Conservation (phyloP, 1,140 invertebrate genomes). For the Sycobia sp. region DNA sequence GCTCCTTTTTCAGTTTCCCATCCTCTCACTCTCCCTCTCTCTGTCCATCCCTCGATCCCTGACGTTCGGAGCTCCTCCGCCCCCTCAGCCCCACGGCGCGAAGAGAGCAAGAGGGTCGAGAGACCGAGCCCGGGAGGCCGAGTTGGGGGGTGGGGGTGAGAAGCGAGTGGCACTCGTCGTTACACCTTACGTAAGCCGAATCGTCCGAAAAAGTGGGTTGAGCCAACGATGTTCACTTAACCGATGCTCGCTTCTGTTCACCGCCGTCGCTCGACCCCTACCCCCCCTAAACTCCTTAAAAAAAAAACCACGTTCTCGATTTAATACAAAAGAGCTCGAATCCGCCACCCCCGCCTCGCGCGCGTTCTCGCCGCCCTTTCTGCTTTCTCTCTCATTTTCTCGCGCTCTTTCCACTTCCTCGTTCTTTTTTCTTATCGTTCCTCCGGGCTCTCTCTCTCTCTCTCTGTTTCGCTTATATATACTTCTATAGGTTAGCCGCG, state of each 20-base stretch:
- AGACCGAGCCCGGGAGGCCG: no score
- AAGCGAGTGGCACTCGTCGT: constrained; percentile 12
- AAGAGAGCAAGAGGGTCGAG: background rate
- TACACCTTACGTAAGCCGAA: constrained; percentile 33
- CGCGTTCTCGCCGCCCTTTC: constrained; percentile 11
- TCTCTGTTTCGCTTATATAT: no score
- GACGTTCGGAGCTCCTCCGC: background rate
- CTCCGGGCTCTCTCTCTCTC: no score
- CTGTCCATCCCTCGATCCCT: background rate
- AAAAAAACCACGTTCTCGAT: constrained; percentile 28
- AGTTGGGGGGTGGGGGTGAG: no score
- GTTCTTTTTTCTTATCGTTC: no score
- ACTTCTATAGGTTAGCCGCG: no score
- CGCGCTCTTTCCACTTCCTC: no score
- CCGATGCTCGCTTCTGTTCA: background rate
- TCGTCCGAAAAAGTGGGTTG: constrained; percentile 28
- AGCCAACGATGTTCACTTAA: constrained; percentile 32
- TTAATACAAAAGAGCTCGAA: constrained; percentile 22
- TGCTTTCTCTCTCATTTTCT: background rate
- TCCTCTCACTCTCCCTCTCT: background rate
- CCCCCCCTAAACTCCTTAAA: no score
- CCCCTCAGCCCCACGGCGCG: background rate
- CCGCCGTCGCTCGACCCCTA: constrained; percentile 13
- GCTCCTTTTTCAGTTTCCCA: background rate
- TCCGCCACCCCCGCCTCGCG: no score